Evolutionary conservation across 2,797 vertebrate species (phyloP).

Genomic region (Smutsia gigantea): DNA sequence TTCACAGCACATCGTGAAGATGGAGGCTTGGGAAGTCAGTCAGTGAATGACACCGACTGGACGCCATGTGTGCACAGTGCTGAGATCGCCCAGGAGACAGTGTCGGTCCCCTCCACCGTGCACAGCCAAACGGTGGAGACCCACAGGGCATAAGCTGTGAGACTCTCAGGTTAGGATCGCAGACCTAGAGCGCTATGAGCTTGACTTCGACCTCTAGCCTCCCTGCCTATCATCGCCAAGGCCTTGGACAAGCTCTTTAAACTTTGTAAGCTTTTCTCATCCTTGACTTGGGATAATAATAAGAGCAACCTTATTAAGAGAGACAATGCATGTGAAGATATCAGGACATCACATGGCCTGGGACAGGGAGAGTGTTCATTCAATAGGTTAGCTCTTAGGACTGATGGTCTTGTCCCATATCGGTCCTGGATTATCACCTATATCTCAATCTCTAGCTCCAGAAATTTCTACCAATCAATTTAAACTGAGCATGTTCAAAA

Average conservation of each 20-base stretch:
- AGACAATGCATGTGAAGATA: not conserved
- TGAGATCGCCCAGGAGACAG: not conserved
- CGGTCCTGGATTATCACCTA: not conserved
- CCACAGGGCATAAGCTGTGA: not conserved
- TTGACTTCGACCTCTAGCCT: not conserved
- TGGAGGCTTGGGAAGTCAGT: not conserved
- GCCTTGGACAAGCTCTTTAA: not conserved
- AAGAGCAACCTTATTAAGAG: not conserved
- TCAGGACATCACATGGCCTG: not conserved
- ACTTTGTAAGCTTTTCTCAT: not conserved
- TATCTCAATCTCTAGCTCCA: not conserved
- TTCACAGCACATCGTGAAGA: not conserved
- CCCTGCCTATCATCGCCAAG: too few relatives aligned
- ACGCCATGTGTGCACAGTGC: too few relatives aligned
- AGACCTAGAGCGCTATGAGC: not conserved
- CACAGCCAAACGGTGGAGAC: not conserved
- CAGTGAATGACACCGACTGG: not conserved
- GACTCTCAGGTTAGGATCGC: not conserved
- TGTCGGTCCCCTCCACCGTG: fast-evolving
- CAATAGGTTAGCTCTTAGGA: not conserved
- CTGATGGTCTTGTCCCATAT: not conserved
- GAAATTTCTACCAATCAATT: not conserved
- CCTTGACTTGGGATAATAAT: not conserved
- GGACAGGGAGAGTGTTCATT: not conserved
- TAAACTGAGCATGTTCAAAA: not conserved